Evolutionary conservation across 2,797 vertebrate species (phyloP).

Genomic region (Hipposideros larvatus): DNA sequence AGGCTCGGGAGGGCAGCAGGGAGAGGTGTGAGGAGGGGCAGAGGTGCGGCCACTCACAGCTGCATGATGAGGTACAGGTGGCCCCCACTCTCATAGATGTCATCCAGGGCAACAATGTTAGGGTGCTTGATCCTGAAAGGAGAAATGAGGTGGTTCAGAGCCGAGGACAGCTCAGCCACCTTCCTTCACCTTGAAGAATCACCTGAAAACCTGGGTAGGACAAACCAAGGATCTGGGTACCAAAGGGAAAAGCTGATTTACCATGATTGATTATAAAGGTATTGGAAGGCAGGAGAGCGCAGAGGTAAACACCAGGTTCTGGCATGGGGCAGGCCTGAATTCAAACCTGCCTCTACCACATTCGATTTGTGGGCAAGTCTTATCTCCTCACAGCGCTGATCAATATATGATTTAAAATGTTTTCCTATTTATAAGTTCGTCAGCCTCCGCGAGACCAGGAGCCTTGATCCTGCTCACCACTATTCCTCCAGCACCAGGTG

Average conservation of each 20-base stretch:
- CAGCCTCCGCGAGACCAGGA: not conserved
- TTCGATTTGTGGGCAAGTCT: not conserved
- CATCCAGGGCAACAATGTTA: conserved; percentile 98
- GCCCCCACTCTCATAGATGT: conserved; percentile 97
- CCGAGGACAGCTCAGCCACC: not conserved
- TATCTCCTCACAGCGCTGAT: not conserved
- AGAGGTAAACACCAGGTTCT: not conserved
- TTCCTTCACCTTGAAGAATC: not conserved
- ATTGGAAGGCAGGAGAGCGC: accelerated
- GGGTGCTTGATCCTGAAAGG: conserved; percentile 95
- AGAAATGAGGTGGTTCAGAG: conserved; percentile 72
- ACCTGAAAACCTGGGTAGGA: not conserved
- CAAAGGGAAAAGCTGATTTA: not conserved
- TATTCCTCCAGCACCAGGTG: not conserved
- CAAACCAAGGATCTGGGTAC: not conserved
- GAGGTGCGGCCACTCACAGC: conserved; percentile 90
- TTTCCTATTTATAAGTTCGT: not conserved
- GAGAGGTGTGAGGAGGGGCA: not conserved
- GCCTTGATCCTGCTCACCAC: not conserved
- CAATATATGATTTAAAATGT: not conserved
- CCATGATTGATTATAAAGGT: not conserved
- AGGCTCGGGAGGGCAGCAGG: not conserved
- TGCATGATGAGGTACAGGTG: conserved; percentile 99
- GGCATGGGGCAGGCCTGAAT: not conserved
- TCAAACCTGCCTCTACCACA: not conserved